A percentile compares a stretch with the other conserved stretches of the same genome.
Evolutionary conservation across 2,113 vertebrate genomes (phyloP).

Genomic region (Nycticryphes semicollaris): DNA sequence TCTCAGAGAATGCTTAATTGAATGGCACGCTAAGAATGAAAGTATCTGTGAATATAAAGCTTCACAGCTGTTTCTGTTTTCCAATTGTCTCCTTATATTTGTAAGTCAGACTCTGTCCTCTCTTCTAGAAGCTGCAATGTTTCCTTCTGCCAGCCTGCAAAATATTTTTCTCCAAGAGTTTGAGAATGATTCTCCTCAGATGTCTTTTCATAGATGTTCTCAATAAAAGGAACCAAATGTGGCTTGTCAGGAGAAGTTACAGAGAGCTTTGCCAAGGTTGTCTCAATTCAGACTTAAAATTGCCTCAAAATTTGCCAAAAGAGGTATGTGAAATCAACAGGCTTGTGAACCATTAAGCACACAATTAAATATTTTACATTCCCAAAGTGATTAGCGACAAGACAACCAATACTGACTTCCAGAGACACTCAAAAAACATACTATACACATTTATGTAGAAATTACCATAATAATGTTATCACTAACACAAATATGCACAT

Average conservation of each 20-base stretch:
- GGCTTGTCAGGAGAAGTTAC: not conserved
- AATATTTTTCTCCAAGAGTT: not conserved
- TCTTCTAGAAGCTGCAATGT: not conserved
- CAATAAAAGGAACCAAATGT: not conserved
- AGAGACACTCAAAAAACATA: conserved; percentile 32
- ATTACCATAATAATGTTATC: conserved; percentile 59
- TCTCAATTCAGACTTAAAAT: not conserved
- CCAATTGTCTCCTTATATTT: not conserved
- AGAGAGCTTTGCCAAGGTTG: not conserved
- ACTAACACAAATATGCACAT: conserved; percentile 61
- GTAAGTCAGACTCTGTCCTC: not conserved
- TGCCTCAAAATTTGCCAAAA: not conserved
- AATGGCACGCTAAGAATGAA: not conserved
- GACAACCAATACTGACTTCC: conserved; percentile 5
- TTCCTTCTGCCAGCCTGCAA: not conserved
- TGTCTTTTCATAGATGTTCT: not conserved
- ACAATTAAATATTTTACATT: not conserved
- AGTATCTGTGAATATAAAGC: not conserved
- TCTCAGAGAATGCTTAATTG: not conserved
- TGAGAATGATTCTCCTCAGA: not conserved
- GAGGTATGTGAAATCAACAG: not conserved
- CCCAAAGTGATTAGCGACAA: not conserved
- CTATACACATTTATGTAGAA: conserved; percentile 46
- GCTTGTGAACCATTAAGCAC: not conserved
- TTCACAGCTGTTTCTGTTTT: not conserved